Evolutionary conservation across 2,113 vertebrate species (phyloP).

Genomic region (Grammomys dolichurus): DNA sequence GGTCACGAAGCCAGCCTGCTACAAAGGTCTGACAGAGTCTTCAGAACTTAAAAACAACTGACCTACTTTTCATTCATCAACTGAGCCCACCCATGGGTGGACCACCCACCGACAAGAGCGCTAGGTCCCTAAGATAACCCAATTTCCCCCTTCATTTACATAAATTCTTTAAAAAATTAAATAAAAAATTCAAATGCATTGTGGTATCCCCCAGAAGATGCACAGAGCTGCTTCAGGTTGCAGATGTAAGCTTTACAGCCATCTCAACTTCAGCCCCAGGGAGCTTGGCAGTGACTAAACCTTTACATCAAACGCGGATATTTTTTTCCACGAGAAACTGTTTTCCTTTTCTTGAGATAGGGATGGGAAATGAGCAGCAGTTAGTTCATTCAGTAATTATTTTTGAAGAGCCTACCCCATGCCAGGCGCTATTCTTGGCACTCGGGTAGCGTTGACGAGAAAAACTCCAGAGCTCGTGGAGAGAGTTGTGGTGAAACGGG

Average conservation of each 20-base stretch:
- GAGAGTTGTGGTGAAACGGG: not conserved
- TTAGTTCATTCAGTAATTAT: conserved; percentile 57
- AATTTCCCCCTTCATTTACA: not conserved
- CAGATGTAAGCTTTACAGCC: not conserved
- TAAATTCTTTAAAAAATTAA: not conserved
- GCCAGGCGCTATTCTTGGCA: conserved; percentile 50
- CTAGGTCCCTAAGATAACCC: not conserved
- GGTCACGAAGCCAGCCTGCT: not conserved
- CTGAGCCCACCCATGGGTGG: not conserved
- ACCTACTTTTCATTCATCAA: not conserved
- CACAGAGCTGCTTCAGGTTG: not conserved
- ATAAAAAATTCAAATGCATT: not conserved
- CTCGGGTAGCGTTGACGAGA: not conserved
- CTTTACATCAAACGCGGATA: conserved; percentile 18
- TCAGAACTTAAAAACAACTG: not conserved
- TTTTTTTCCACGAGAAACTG: not conserved
- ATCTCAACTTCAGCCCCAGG: not conserved
- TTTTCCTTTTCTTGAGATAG: conserved; percentile 21
- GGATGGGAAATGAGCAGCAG: conserved; percentile 39
- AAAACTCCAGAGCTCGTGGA: conserved; percentile 26
- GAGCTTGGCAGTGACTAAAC: not conserved
- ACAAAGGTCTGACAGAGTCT: not conserved
- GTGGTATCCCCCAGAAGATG: not conserved
- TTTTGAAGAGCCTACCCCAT: conserved; percentile 26
- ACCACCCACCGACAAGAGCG: not conserved